Evolutionary conservation across 2,797 vertebrate species (phyloP).

Genomic region (Hipposideros larvatus): DNA sequence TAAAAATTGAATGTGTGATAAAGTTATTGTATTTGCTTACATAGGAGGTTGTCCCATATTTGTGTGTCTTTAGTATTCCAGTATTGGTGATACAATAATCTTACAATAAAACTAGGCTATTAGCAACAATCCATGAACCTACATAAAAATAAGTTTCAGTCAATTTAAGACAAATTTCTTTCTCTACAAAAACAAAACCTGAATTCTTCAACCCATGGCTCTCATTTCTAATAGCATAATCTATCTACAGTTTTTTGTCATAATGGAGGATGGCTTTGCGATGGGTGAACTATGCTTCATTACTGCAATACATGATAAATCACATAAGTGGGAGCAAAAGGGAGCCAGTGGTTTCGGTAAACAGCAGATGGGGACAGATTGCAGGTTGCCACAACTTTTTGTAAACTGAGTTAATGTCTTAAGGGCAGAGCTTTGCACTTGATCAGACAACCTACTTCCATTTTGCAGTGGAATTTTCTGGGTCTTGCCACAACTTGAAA

Average conservation of each 20-base stretch:
- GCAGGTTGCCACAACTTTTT: neutral
- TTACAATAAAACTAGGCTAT: neutral
- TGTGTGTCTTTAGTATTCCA: neutral
- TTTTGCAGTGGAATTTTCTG: neutral
- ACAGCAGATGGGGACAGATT: neutral
- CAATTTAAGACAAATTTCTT: neutral
- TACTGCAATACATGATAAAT: neutral
- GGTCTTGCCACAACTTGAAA: neutral
- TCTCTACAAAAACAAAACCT: neutral
- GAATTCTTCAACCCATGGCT: neutral
- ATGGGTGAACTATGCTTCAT: neutral
- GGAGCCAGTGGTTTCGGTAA: neutral
- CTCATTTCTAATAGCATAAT: neutral
- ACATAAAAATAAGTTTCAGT: neutral
- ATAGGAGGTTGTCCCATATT: neutral
- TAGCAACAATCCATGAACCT: neutral
- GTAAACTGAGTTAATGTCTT: neutral
- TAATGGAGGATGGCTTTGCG: neutral
- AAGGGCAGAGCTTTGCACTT: neutral
- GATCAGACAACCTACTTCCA: neutral
- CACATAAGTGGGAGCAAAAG: neutral
- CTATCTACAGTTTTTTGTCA: neutral
- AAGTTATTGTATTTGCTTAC: neutral
- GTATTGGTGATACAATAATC: neutral
- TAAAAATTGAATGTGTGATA: neutral